These are phyloP conservation scores for Romanogobio albipinnatus DNA, from an alignment of 2,113 vertebrate species.

Conservation along the genomic window DNA sequence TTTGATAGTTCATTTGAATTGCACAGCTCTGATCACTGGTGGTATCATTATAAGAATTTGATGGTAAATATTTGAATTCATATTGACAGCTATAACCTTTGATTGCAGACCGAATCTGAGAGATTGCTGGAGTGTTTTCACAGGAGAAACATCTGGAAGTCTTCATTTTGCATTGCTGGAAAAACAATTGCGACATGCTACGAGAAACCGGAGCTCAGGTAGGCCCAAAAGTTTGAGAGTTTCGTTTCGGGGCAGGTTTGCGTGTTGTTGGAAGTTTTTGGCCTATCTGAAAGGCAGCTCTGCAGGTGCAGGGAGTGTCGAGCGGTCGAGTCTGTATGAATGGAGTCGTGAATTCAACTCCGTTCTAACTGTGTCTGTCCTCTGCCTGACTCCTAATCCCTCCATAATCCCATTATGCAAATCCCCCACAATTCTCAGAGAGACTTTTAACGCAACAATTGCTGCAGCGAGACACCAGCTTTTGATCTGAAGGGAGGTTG, in stretches of 20 bases:
- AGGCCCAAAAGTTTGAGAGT: not conserved
- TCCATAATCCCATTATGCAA: slow-evolving; percentile 98
- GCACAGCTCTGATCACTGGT: not conserved
- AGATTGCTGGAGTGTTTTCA: not conserved
- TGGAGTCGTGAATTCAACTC: slow-evolving; percentile 55
- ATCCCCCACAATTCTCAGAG: slow-evolving; percentile 84
- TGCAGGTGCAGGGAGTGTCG: slow-evolving; percentile 52
- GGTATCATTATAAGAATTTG: not conserved
- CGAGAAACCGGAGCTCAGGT: not conserved
- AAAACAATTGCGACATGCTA: not conserved
- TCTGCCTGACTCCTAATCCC: slow-evolving; percentile 87
- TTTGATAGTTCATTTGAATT: not conserved
- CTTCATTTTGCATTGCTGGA: not conserved
- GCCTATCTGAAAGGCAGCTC: slow-evolving; percentile 18
- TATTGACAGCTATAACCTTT: not conserved
- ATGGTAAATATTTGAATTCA: not conserved
- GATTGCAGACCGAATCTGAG: not conserved
- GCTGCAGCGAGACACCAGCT: slow-evolving; percentile 74
- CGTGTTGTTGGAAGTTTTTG: slow-evolving; percentile 20
- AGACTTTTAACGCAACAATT: slow-evolving; percentile 78
- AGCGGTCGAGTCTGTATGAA: slow-evolving; percentile 38
- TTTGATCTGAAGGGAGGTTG: slow-evolving; percentile 69
- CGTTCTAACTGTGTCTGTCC: slow-evolving; percentile 44
- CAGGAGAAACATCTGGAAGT: not conserved
- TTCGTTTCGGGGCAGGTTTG: not conserved